Evolutionary conservation across 2,113 vertebrate species (phyloP).

Genomic region (Melanerpes aurifrons): DNA sequence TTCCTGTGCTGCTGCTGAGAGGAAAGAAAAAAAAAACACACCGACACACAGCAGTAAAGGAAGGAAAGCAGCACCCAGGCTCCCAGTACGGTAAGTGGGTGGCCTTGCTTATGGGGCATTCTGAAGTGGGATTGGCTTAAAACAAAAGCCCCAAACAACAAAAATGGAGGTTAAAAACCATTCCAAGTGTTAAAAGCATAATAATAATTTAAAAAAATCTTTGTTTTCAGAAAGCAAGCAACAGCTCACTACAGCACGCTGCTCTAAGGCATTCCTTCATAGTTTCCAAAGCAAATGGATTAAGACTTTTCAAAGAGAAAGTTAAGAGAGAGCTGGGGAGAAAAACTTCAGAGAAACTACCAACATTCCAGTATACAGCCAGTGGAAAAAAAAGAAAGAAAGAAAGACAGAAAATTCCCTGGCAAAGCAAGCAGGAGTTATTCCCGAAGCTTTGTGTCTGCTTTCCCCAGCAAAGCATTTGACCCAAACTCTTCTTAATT

Average conservation of each 20-base stretch:
- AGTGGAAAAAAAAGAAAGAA: background rate
- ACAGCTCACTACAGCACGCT: rapidly evolving
- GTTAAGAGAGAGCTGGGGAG: rapidly evolving
- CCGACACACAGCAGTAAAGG: background rate
- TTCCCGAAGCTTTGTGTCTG: background rate
- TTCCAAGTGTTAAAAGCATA: background rate
- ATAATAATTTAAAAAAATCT: too few species aligned
- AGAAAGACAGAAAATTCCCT: background rate
- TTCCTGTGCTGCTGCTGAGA: constrained; percentile 25
- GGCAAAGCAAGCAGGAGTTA: background rate
- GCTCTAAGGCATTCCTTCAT: background rate
- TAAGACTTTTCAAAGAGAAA: background rate
- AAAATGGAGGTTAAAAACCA: background rate
- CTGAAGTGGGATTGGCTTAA: background rate
- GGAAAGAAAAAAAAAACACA: background rate
- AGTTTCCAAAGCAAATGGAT: background rate
- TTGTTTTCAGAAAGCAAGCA: background rate
- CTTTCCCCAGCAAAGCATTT: background rate
- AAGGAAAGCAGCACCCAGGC: background rate
- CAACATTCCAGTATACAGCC: rapidly evolving
- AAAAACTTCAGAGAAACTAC: background rate
- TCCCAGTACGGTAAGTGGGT: background rate
- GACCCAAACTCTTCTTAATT: background rate
- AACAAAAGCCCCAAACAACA: background rate
- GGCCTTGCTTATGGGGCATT: background rate